Conservation (phyloP, 2,797 vertebrate species). For the Gastrophryne carolinensis region DNA sequence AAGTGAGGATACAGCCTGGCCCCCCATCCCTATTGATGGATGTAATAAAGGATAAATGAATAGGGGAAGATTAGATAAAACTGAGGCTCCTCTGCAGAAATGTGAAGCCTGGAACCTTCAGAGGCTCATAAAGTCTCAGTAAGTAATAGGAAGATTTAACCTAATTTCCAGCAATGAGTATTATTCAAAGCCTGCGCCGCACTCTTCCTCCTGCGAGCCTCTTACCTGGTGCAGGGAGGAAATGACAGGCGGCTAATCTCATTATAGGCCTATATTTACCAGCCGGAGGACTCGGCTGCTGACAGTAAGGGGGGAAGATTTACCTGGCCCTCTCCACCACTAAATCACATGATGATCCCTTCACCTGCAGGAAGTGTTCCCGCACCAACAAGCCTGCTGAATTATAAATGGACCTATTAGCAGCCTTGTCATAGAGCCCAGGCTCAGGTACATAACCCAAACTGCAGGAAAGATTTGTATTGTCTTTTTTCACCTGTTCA, state of each 20-base stretch:
- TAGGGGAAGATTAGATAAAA: constrained; percentile 1
- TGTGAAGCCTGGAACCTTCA: constrained; percentile 35
- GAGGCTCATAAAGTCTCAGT: constrained; percentile 26
- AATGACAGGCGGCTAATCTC: constrained; percentile 48
- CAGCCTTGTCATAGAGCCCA: no score
- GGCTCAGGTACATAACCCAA: no score
- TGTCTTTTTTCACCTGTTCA: no score
- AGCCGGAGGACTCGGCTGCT: constrained; percentile 10
- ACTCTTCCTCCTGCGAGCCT: constrained; percentile 43
- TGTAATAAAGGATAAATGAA: constrained; percentile 28
- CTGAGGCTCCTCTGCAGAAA: constrained; percentile 19
- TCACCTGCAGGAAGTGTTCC: not conserved
- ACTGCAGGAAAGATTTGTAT: no score
- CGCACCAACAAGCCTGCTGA: no score
- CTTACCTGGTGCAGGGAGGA: constrained; percentile 53
- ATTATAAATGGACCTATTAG: no score
- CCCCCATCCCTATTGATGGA: no score
- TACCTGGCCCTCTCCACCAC: not conserved
- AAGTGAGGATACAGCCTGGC: no score
- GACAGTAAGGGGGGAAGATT: constrained; percentile 43
- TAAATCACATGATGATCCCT: not conserved
- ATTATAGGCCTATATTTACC: constrained; percentile 55
- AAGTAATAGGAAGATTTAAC: constrained; percentile 52
- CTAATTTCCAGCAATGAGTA: constrained; percentile 52
- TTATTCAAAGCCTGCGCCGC: constrained; percentile 51